Base-by-base conservation (phyloP, 2,888 invertebrate species). In the Syrista parreyssii region DNA sequence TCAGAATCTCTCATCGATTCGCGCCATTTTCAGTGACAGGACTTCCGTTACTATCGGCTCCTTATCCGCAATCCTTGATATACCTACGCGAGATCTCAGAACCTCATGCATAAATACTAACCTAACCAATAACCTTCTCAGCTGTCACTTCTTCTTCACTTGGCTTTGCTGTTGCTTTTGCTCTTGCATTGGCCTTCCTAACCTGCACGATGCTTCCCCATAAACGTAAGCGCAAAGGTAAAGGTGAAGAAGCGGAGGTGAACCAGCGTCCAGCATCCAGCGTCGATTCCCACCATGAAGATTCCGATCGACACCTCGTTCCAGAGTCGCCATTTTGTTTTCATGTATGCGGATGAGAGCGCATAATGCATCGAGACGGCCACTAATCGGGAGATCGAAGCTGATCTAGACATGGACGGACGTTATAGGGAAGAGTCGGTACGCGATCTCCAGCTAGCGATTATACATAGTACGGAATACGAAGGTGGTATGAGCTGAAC, bases 231-330 rank as follows among this genome's bases (percentile, higher is more conserved):
- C 55, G 55, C 9, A 55, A 55, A 55, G 23, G 23, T 3, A 55
- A 55, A 23, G 55, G 23, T 23, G 23, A 55, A 55, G 23, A 15
- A 23, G 40, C 40, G 4, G 15, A 36, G 36, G 36, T 4, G 36
- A 36, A 4, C 40, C 15, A 55, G 40, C 40, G 15, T 40, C 40
- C 23, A 40, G 40, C 6, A 15, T 6, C 40, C 15, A 55, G 55
- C 55, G 1, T 9, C 55, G 2, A 55, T 55, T 55, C 55, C 55
- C 55, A 55, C 55, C 55, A 9, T 23, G 55, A 33, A 71, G 71
- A 71, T 71, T 71, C 33, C 71, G 71, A 71, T 71, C 71, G 71
- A 33, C 71, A 71, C 71, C 71, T 71, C 71, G 71, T 71, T 71
- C 33, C 32, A 31, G 32, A 33, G 71, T 71, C 71, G 71, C 71